Evolutionary conservation across 1,140 invertebrate genomes (phyloP), one percentile per base, ranked within the genome.

Genomic region (Caenorhabditis latens): DNA sequence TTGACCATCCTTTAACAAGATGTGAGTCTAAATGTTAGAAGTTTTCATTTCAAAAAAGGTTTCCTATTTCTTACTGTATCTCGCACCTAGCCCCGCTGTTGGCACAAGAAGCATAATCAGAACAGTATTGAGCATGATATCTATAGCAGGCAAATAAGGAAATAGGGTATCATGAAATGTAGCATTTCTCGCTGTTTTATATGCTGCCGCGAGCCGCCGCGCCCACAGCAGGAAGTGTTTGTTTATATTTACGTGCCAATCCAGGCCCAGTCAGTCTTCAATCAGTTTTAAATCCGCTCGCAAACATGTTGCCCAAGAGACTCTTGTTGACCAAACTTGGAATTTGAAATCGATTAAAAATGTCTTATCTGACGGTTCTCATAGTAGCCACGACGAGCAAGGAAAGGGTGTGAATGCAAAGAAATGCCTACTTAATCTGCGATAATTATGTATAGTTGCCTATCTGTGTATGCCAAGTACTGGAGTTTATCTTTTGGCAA

Each of bases 251-350:
- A 79, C 71, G 71, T 79, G 71, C 71, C 46, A 79, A 53, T 50
- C 71, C 71, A 48, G n/a, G 65, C 65, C 5, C 65, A 46, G 40
- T 71, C 65, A 71, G 65, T 71, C n/a, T 71, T 71, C 65, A 19
- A 71, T 71, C 65, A 46, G 65, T 48, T 48, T 71, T 71, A 43
- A 79, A 79, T 79, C 71, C 71, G 71, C 71, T 79, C 71, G 71
- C 71, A 79, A 79, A 79, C 71, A 79, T 79, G 46, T 50, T 48
- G 46, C n/a, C 46, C 71, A 32, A 14, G 8, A 79, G 46, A 50
- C n/a, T 79, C 71, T 79, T 79, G 71, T 79, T 79, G 71, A 79
- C 71, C 71, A 79, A 79, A 79, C 71, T 79, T 79, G 71, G 71
- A 79, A 79, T 79, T 43, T 14, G 46, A 50, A 79, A 79, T 50